phyloP scores from a whole-genome alignment of 2,888 invertebrate genomes.

The Melipona bicolor region DNA sequence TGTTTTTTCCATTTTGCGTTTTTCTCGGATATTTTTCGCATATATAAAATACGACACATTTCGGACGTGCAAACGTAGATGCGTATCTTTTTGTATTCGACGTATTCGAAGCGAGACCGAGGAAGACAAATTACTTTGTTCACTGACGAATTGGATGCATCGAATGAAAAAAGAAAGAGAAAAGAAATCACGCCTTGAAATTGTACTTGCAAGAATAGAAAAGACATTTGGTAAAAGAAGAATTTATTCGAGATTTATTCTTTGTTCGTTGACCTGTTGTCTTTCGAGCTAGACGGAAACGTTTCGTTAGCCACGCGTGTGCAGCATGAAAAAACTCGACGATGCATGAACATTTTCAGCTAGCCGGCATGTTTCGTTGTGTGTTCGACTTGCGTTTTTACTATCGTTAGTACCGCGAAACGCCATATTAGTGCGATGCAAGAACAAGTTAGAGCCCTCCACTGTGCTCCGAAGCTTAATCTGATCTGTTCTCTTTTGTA shows the following conservation, averaged over 20 bases:
- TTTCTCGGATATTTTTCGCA: neutral
- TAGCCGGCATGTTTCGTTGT: conserved; percentile 48
- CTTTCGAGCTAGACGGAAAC: neutral
- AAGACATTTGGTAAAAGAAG: neutral
- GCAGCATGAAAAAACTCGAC: conserved; percentile 39
- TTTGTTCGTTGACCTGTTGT: neutral
- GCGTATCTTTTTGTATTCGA: too few species aligned
- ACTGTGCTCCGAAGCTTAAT: too few species aligned
- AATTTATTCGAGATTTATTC: neutral
- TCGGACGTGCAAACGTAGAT: too few species aligned
- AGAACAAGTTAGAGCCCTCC: neutral
- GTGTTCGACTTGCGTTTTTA: conserved; percentile 29
- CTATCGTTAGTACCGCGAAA: conserved; percentile 11
- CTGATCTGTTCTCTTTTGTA: conserved; percentile 62
- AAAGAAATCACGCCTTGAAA: neutral
- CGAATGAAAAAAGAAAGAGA: neutral
- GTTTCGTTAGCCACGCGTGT: neutral
- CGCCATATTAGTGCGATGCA: conserved; percentile 48
- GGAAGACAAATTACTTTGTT: too few species aligned
- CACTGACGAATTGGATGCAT: neutral
- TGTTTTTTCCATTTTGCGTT: neutral
- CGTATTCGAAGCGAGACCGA: too few species aligned
- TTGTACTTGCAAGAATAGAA: too few species aligned
- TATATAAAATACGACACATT: too few species aligned
- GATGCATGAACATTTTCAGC: conserved; percentile 46